Evolutionary conservation across 2,113 vertebrate species (phyloP), one percentile per base, ranked within the genome.

Genomic region (Corythaixoides concolor): DNA sequence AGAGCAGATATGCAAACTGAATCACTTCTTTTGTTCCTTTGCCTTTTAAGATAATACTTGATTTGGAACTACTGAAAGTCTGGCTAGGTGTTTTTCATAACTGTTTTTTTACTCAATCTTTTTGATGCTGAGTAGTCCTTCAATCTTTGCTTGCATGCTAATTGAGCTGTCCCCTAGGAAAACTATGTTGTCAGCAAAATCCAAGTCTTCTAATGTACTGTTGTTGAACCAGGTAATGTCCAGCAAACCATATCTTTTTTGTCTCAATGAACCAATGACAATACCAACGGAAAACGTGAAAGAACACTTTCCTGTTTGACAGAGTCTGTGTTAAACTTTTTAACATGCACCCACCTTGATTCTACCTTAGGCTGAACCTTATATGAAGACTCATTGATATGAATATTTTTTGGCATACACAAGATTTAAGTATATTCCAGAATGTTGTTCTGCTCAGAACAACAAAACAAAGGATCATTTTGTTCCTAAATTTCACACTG

Each of bases 41-140:
- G 69, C 76, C 77, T 91, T 95, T 96, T 89, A 91, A 95, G 89
- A 87, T 82, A 89, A 89, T 68, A 78, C 84, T 94, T 91, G 43
- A 75, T 82, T 85, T 94, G 76, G 53, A 95, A 52, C 49, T 68
- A 28, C 73, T 91, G 50, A 89, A 93, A 85, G 68, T 91, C 60
- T 82, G 91, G 15, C 81, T 91, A 95, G 76, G 77, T 85, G 62
- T 82, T 94, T 70, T 91, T 93, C 56, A 8, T 52, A 87, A 68
- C 26, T 78, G 41, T 59, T 86, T 95, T 77, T 50, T 87, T 95
- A 89, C 47, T 84, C 72, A 50, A 7, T 70, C 32, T 64, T 89
- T 92, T 84, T 86, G 68, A 75, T 43, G 33, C 39, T 64, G 56
- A 75, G 27, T 58, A 88, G 68, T 75, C 35, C 21, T 95, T 15